Percentiles rank a stretch among this genome's conserved stretches.
Conservation (phyloP, 2,888 invertebrate genomes). For the Bhutanitis thaidina region DNA sequence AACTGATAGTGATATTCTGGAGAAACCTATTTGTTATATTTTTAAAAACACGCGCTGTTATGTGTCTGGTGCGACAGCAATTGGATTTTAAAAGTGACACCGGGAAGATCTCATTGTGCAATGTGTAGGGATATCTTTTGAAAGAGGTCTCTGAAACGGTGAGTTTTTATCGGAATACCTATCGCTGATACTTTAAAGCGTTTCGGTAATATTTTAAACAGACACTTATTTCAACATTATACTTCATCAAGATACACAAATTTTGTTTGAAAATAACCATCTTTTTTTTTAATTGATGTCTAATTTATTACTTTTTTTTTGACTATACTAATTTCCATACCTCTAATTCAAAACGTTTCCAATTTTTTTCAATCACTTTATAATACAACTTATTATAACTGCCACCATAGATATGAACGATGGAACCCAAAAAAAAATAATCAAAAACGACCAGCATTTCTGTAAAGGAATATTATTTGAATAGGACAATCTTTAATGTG, state of each 20-base stretch:
- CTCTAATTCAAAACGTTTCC: too few species aligned
- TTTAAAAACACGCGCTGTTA: constrained; percentile 36
- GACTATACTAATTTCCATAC: too few species aligned
- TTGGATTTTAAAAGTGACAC: constrained; percentile 49
- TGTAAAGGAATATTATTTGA: background rate
- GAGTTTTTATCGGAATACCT: constrained; percentile 36
- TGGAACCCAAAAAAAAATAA: background rate
- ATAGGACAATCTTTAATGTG: constrained; percentile 11
- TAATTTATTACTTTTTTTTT: too few species aligned
- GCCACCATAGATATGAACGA: too few species aligned
- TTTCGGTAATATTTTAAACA: too few species aligned
- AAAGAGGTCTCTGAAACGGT: constrained; percentile 50
- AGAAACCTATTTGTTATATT: constrained; percentile 18
- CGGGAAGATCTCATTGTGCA: constrained; percentile 53
- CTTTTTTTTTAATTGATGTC: too few species aligned
- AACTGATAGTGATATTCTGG: constrained; percentile 5
- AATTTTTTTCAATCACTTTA: too few species aligned
- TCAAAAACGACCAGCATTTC: background rate
- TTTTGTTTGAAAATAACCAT: too few species aligned
- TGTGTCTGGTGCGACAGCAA: constrained; percentile 40
- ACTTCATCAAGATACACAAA: too few species aligned
- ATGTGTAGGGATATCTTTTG: constrained; percentile 58
- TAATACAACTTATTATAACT: too few species aligned
- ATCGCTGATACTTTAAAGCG: too few species aligned
- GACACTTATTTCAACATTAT: too few species aligned